Conservation (phyloP, 2,888 invertebrate genomes). For the Apantesis nais region DNA sequence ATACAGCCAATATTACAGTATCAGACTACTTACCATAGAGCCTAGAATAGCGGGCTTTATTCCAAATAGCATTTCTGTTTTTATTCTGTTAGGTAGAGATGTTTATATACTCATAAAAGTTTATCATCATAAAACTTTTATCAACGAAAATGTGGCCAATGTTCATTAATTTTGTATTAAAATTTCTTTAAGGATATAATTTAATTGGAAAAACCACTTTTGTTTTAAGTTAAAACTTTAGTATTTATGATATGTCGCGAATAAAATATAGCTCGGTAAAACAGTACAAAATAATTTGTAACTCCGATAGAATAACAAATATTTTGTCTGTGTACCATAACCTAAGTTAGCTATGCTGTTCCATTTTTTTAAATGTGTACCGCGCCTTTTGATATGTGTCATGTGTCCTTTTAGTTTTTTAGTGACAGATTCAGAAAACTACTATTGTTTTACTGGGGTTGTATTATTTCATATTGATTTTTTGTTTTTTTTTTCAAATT, state of each 20-base stretch:
- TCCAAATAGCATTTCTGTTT: no score
- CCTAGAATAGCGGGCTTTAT: no score
- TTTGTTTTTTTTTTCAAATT: neutral
- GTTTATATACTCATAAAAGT: no score
- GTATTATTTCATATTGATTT: neutral
- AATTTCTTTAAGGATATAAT: neutral
- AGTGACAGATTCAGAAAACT: neutral
- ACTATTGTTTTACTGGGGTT: neutral
- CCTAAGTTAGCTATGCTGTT: no score
- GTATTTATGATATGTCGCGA: neutral
- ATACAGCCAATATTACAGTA: no score
- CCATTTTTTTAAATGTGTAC: no score
- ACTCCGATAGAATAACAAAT: neutral
- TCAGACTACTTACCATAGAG: no score
- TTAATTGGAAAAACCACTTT: slow-evolving; percentile 6
- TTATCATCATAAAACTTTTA: no score
- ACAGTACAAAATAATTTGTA: neutral
- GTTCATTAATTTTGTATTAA: slow-evolving; percentile 32
- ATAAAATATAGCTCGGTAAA: neutral
- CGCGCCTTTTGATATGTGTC: no score
- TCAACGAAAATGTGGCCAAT: slow-evolving; percentile 54
- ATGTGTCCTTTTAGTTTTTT: no score
- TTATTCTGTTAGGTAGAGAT: no score
- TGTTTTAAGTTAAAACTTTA: neutral
- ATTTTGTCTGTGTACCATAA: no score